Evolutionary conservation across 2,888 invertebrate species (phyloP), one percentile per base, ranked within the genome.

Genomic region (Ypsolopha scabrella): DNA sequence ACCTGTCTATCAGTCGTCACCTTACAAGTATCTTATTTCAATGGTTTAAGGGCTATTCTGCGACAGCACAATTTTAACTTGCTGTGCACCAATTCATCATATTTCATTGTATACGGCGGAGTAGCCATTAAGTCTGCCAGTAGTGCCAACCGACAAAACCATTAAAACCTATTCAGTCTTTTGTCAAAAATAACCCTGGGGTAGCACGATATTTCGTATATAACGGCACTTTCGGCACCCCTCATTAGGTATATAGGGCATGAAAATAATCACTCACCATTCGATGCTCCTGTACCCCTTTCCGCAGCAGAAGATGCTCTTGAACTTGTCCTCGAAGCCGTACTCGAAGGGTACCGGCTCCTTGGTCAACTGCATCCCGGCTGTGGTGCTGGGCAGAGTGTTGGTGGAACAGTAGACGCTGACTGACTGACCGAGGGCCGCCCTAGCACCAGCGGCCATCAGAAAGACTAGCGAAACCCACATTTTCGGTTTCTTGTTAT

Each of bases 231-330:
- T 2, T 3, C 4, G 24, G 24, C 24, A 24, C 24, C 24, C 24
- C 24, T 24, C 4, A 24, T 24, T 24, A n/a, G n/a, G n/a, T n/a
- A n/a, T n/a, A 24, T 24, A 24, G 24, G 24, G 24, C 24, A 24
- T 24, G 24, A 24, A 24, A 24, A 24, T 24, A 24, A 24, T 24
- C 33, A 88, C 91, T 90, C 64, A 93, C 93, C 93, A 93, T 87
- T 93, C 93, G 60, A 93, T 93, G 72, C 93, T 93, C 55, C 92
- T 81, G 69, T 93, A 93, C 56, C 92, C 92, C 64, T 91, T 90
- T 51, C 92, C 90, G 69, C 93, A 93, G 75, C 93, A 93, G 69
- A 93, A 92, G 46, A 93, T 88, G 56, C 91, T 92, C 72, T 93
- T 93, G 80, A 93, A 92, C 55, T 89, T 88, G 53, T 90, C 89